A percentile compares a stretch with the other conserved stretches of the same genome.
Evolutionary conservation across 2,113 vertebrate genomes (phyloP).

Genomic region (Vidua macroura): DNA sequence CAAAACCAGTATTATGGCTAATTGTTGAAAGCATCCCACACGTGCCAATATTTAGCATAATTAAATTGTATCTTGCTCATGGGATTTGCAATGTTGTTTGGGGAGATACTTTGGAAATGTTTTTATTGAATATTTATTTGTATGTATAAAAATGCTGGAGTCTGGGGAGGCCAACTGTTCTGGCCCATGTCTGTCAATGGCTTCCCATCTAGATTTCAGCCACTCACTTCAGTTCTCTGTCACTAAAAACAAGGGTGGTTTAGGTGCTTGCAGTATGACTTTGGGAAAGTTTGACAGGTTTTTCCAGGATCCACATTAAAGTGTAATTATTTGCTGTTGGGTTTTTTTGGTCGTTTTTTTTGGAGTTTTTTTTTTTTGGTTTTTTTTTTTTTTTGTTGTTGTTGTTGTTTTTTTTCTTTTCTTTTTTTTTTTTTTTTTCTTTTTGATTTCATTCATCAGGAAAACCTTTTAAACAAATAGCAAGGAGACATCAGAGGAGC

Average conservation of each 20-base stretch:
- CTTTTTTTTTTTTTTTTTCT: neutral
- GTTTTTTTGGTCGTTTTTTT: neutral
- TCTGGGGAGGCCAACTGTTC: neutral
- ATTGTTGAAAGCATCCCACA: neutral
- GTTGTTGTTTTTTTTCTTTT: too few relatives aligned
- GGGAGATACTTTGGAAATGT: neutral
- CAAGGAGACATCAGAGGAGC: neutral
- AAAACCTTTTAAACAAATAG: neutral
- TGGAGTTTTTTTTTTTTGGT: neutral
- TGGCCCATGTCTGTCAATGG: rapidly evolving
- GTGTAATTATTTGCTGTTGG: neutral
- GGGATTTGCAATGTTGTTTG: neutral
- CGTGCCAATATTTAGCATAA: neutral
- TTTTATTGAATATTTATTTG: neutral
- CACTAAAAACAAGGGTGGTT: neutral
- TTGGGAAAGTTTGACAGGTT: neutral
- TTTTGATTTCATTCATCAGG: neutral
- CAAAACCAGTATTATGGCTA: neutral
- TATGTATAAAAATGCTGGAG: neutral
- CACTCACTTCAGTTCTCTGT: neutral
- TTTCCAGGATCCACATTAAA: neutral
- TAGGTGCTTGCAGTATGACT: neutral
- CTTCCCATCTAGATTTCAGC: neutral
- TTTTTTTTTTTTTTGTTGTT: too few relatives aligned
- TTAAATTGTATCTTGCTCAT: neutral